Percentiles rank a stretch among this genome's conserved stretches.
phyloP scores from a whole-genome alignment of 2,888 invertebrate species.

The Meteorus colon region DNA sequence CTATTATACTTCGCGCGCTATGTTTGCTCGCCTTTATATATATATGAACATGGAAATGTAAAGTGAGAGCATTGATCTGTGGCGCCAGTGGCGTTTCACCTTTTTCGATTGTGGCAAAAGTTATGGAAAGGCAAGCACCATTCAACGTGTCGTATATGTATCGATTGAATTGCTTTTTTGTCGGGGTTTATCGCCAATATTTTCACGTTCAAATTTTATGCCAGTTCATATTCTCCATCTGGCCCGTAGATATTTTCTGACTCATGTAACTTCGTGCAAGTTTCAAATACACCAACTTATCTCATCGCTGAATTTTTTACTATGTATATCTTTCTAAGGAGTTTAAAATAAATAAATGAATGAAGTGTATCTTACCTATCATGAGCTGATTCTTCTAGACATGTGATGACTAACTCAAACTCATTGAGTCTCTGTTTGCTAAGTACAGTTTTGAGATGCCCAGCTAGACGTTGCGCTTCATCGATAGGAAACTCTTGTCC shows the following conservation, averaged over 20 bases:
- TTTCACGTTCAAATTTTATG: neutral
- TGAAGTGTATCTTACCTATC: slow-evolving; percentile 64
- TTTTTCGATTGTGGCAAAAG: neutral
- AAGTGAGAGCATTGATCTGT: slow-evolving; percentile 26
- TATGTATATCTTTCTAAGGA: too few relatives aligned
- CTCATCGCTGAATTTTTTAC: neutral
- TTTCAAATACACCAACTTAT: slow-evolving; percentile 14
- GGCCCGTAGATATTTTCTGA: neutral
- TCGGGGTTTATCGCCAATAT: too few relatives aligned
- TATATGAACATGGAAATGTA: slow-evolving; percentile 17
- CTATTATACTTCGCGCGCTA: neutral
- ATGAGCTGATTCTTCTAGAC: slow-evolving; percentile 75
- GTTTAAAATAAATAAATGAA: slow-evolving; percentile 1
- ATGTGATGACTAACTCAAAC: slow-evolving; percentile 75
- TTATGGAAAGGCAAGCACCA: neutral
- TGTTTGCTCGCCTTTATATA: slow-evolving; percentile 13
- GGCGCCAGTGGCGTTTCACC: neutral
- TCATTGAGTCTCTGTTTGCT: slow-evolving; percentile 74
- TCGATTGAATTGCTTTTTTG: too few relatives aligned
- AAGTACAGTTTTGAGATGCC: slow-evolving; percentile 73
- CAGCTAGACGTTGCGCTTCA: slow-evolving; percentile 74
- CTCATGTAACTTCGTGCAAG: neutral
- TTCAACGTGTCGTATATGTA: neutral
- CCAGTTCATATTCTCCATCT: slow-evolving; percentile 16
- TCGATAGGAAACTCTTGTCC: slow-evolving; percentile 75